Conservation (phyloP, 2,888 invertebrate species). For the Tenthredo distinguenda region DNA sequence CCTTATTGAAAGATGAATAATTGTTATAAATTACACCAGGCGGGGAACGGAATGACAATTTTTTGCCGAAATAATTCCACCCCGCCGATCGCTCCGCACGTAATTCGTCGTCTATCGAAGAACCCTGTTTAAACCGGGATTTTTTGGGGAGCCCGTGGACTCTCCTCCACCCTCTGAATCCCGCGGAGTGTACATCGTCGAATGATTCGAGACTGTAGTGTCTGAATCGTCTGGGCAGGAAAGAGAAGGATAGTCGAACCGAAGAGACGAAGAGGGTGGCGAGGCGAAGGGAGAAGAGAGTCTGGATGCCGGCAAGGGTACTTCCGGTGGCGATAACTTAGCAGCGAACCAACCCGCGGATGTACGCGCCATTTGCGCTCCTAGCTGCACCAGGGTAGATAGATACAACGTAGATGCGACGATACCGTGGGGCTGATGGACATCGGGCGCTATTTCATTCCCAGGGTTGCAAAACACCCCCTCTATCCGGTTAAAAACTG, state of each 20-base stretch:
- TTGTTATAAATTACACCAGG: not conserved
- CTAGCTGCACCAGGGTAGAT: conserved; percentile 57
- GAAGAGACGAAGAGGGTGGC: conserved; percentile 51
- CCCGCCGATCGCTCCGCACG: too few species aligned
- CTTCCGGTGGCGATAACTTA: conserved; percentile 76
- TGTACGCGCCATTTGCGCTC: conserved; percentile 76
- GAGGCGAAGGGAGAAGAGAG: conserved; percentile 7
- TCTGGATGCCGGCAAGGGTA: conserved; percentile 52
- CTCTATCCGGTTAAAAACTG: not conserved
- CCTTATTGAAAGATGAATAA: not conserved
- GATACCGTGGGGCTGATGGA: conserved; percentile 13
- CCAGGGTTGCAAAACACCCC: not conserved
- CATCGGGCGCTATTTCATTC: not conserved
- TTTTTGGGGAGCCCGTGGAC: not conserved
- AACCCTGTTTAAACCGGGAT: too few species aligned
- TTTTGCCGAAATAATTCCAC: too few species aligned
- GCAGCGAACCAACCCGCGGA: conserved; percentile 72
- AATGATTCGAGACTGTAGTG: not conserved
- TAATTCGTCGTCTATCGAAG: too few species aligned
- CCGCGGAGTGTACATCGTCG: not conserved
- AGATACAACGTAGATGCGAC: conserved; percentile 63
- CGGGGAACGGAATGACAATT: not conserved
- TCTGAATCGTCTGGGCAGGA: conserved; percentile 43
- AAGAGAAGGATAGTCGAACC: conserved; percentile 48
- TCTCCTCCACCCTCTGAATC: not conserved